Evolutionary conservation across 2,113 vertebrate species (phyloP).

Genomic region (Pelobates fuscus): DNA sequence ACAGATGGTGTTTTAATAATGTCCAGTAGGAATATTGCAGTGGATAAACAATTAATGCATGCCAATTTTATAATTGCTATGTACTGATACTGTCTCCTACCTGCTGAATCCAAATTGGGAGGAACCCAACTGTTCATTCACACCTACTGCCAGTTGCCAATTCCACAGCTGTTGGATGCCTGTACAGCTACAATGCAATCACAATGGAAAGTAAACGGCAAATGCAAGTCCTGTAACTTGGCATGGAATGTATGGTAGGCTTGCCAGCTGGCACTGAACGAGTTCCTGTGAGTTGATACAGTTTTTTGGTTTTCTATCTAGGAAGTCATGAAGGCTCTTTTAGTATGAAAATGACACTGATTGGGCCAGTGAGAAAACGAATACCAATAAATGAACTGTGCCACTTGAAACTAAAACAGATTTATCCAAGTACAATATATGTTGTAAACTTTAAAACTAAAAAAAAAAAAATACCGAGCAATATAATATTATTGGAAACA

Average conservation of each 20-base stretch:
- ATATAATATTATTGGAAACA: no score
- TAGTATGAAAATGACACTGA: not conserved
- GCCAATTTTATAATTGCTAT: conserved; percentile 99
- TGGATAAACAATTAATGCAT: conserved; percentile 96
- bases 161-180: conserved; percentile 84
- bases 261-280: conserved; percentile 77
- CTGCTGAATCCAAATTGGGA: conserved; percentile 84
- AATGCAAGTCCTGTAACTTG: conserved; percentile 73
- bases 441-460: no score
- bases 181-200: conserved; percentile 62
- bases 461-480: no score
- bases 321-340: conserved; percentile 40
- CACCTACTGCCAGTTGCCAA: conserved; percentile 87
- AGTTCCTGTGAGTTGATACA: conserved; percentile 71
- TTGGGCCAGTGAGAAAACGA: not conserved
- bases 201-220: conserved; percentile 79
- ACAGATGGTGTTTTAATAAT: conserved; percentile 99
- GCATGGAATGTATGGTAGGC: conserved; percentile 61
- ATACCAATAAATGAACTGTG: no score
- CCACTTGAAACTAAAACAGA: no score
- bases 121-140: conserved; percentile 72
- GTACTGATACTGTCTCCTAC: conserved; percentile 95
- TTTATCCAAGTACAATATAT: no score
- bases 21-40: conserved; percentile 99
- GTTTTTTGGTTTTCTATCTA: conserved; percentile 57